Base-by-base conservation (phyloP, 1,140 invertebrate genomes). In the Helicoverpa zea region DNA sequence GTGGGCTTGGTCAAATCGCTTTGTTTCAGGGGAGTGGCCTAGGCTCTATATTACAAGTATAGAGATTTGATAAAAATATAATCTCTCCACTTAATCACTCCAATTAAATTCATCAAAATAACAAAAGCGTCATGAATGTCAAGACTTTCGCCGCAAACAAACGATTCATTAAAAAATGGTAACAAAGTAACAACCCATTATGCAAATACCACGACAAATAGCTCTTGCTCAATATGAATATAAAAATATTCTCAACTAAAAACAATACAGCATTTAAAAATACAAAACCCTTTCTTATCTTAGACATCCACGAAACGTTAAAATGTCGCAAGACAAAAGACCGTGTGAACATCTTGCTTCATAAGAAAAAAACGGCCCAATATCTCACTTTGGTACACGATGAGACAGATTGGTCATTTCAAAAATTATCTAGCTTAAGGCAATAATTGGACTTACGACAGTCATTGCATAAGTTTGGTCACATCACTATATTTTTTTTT, bases 241-340 rank as follows among this genome's bases (percentile, higher is more conserved):
- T 88, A 88, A 82, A 43, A 89, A 81, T 79, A 83, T 85, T 84
- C 81, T 81, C 84, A 83, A 81, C 72, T 80, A 72, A 81, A 86
- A 87, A 91, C 90, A 91, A 91, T 91, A 83, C 85, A 70, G 84
- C 85, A 88, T 90, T 90, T 86, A 88, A 87, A 89, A 87, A 81
- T 88, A 89, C 88, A 89, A 87, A 89, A 88, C 87, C 86, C 83
- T 90, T 85, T 85, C 86, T 90, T 88, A 89, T 89, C 88, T 86
- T 51, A 80, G 78, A 86, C 86, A 89, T 88, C 88, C 76, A 88
- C 85, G 83, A 89, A 88, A 90, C 86, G 82, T 83, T 56, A 30
- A 82, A 86, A 81, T 90, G 88, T 91, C 88, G 87, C 87, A 90
- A 90, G 80, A 79, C 68, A 81, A 86, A 82, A 56, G 88, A 85